A percentile compares a stretch with the other conserved stretches of the same genome.
Evolutionary conservation across 2,888 invertebrate genomes (phyloP).

Genomic region (Pammene aurita): DNA sequence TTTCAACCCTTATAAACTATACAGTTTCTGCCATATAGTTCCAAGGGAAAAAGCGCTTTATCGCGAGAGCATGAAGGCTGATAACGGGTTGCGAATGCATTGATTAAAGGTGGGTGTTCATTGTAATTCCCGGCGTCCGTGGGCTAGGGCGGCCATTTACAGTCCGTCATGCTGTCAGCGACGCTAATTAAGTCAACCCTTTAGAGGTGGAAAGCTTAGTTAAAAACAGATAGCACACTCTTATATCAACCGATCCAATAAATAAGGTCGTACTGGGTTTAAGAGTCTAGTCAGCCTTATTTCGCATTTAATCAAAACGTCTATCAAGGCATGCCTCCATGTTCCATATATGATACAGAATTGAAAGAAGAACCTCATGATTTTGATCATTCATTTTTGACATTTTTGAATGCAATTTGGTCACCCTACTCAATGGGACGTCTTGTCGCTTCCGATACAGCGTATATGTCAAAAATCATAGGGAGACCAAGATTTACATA

Average conservation of each 20-base stretch:
- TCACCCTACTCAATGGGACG: too few species aligned
- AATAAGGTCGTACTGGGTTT: too few species aligned
- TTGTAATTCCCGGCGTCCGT: conserved; percentile 2
- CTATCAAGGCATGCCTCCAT: too few species aligned
- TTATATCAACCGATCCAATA: not conserved
- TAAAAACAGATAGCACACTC: not conserved
- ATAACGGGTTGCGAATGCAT: not conserved
- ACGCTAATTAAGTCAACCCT: conserved; percentile 16
- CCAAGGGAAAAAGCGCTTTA: not conserved
- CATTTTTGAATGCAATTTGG: too few species aligned
- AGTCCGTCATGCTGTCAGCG: conserved; percentile 11
- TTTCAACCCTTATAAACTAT: conserved; percentile 3
- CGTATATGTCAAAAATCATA: too few species aligned
- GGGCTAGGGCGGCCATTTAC: not conserved
- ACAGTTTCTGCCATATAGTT: not conserved
- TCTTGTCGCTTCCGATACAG: too few species aligned
- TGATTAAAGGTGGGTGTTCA: conserved; percentile 10
- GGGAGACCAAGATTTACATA: too few species aligned
- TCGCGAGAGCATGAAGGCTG: not conserved
- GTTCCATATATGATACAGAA: too few species aligned
- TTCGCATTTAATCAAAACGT: too few species aligned
- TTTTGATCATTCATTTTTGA: too few species aligned
- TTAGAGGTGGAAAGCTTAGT: not conserved
- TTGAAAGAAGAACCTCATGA: too few species aligned
- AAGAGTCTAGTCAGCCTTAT: too few species aligned